Base-by-base conservation (phyloP, 2,888 invertebrate species). In the Ariolimax columbianus region DNA sequence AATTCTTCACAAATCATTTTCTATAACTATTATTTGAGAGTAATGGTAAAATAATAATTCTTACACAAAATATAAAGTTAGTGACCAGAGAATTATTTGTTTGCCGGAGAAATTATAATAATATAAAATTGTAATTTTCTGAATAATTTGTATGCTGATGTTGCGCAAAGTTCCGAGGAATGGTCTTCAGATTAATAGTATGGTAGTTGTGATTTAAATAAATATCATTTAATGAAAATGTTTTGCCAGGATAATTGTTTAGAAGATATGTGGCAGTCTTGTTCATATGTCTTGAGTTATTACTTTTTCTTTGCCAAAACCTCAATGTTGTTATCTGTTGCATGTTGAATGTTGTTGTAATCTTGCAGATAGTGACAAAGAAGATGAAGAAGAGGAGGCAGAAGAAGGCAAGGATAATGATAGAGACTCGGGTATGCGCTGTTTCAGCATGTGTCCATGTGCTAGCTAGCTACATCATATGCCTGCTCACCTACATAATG, bases 381-480 rank as follows among this genome's bases (percentile, higher is more conserved):
- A 87, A 51, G 85, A 86, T 63, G 89, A 89, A 55, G 86, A 88
- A 66, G 89, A 89, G 75, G 87, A 86, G 81, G 87, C 87, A 59
- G 85, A 87, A 75, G 87, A 88, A 68, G 88, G 86, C 47, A 84
- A 85, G 78, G 86, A 86, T 59, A 88, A 89, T 89, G 89, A 89
- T 82, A 87, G 85, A 86, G 89, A 89, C 80, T 89, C 88, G 84
- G 89, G 89, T 89, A 89, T 85, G 89, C 82, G 43, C 68, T 77
- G 55, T 81, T 66, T 51, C 3, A 19, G 75, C 33, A 33, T 75
- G 51, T 51, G 36, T 47, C 63, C 72, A 19, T 55, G 47, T 55
- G 63, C 55, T n/a, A n/a, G n/a, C n/a, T n/a, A n/a, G n/a, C n/a
- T n/a, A n/a, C n/a, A n/a, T n/a, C n/a, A n/a, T n/a, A n/a, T n/a